Conservation (phyloP, 1,140 invertebrate species). For the Dendroctonus valens region DNA sequence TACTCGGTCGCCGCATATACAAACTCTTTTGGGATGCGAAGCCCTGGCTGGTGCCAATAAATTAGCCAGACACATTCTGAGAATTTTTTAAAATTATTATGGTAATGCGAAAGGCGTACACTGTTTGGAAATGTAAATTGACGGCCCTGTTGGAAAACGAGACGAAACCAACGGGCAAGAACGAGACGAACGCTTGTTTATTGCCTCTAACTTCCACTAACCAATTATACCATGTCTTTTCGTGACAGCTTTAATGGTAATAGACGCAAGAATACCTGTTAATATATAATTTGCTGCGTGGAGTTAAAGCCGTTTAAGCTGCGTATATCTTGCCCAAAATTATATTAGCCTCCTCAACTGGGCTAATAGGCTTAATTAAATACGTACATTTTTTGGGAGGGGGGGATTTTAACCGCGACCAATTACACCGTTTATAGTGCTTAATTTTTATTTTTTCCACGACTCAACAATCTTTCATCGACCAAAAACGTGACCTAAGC, state of each 20-base stretch:
- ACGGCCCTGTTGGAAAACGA: slow-evolving; percentile 38
- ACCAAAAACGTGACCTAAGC: too few species aligned
- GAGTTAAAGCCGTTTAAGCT: slow-evolving; percentile 26
- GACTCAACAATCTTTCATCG: too few species aligned
- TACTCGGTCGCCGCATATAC: slow-evolving; percentile 12
- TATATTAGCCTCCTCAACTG: slow-evolving; percentile 15
- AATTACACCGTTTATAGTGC: too few species aligned
- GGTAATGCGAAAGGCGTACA: slow-evolving; percentile 49
- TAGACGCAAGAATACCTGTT: slow-evolving; percentile 50
- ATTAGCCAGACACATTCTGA: slow-evolving; percentile 42
- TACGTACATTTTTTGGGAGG: slow-evolving; percentile 2
- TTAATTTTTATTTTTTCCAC: too few species aligned
- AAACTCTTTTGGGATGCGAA: slow-evolving; percentile 20
- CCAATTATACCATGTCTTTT: slow-evolving; percentile 50
- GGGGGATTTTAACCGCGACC: slow-evolving; percentile 1
- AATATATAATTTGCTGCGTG: slow-evolving; percentile 48
- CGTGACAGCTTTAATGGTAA: slow-evolving; percentile 51
- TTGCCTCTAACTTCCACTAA: slow-evolving; percentile 48
- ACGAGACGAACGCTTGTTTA: slow-evolving; percentile 42
- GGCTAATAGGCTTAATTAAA: slow-evolving; percentile 19
- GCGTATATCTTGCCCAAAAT: slow-evolving; percentile 25
- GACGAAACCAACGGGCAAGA: slow-evolving; percentile 33
- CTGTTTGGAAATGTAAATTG: slow-evolving; percentile 51
- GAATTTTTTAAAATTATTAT: slow-evolving; percentile 50
- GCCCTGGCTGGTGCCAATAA: slow-evolving; percentile 30